These are phyloP conservation scores for Frankliniella fusca DNA, from an alignment of 2,888 invertebrate genomes.

Conservation along the genomic window DNA sequence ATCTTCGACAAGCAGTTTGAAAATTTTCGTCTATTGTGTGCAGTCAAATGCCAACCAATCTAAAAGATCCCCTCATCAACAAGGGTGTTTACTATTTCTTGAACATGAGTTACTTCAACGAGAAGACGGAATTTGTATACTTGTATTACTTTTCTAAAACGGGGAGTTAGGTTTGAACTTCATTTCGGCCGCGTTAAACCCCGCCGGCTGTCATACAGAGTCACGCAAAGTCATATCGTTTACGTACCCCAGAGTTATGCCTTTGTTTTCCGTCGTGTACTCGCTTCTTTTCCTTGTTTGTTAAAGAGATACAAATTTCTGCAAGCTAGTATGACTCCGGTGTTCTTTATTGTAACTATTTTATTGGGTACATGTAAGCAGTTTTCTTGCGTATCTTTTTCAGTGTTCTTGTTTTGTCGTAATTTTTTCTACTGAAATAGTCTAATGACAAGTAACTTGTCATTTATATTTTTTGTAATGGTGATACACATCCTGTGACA, in stretches of 20 bases:
- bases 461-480: slow-evolving; percentile 23
- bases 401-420: neutral
- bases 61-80: too few species aligned
- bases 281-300: neutral
- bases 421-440: slow-evolving; percentile 11
- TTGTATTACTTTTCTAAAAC: too few species aligned
- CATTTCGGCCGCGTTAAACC: neutral
- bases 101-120: too few species aligned
- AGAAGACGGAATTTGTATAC: too few species aligned
- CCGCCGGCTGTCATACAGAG: neutral
- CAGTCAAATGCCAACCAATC: too few species aligned
- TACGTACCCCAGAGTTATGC: neutral
- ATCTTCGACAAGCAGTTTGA: slow-evolving; percentile 41
- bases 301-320: slow-evolving; percentile 20
- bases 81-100: too few species aligned
- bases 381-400: slow-evolving; percentile 16
- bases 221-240: slow-evolving; percentile 19
- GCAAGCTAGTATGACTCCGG: neutral
- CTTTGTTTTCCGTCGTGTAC: neutral
- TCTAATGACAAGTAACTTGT: neutral
- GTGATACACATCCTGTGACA: slow-evolving; percentile 18
- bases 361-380: neutral
- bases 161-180: neutral
- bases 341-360: neutral
- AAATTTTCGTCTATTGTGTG: neutral